Evolutionary conservation across 2,888 invertebrate species (phyloP).

Genomic region (Athetis lepigone): DNA sequence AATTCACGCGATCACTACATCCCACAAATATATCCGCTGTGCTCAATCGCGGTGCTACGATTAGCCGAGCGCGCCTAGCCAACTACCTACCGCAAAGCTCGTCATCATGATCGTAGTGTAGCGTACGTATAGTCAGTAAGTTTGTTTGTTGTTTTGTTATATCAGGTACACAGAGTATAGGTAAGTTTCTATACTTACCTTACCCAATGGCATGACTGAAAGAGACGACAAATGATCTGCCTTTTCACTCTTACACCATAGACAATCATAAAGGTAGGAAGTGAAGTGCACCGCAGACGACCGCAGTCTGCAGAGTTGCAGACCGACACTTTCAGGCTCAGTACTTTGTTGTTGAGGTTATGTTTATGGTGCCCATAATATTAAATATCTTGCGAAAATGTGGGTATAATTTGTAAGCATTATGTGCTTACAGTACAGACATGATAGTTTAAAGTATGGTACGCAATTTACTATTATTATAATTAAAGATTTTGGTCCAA

Average conservation of each 20-base stretch:
- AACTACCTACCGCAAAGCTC: conserved; percentile 61
- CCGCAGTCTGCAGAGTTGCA: too few species aligned
- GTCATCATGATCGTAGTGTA: conserved; percentile 28
- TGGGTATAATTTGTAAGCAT: too few species aligned
- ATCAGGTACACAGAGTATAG: conserved; percentile 23
- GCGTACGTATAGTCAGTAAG: conserved; percentile 3
- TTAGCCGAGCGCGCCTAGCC: conserved; percentile 61
- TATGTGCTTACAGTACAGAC: too few species aligned
- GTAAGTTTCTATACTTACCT: conserved; percentile 4
- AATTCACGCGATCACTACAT: conserved; percentile 70
- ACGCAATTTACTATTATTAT: too few species aligned
- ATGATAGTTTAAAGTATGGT: too few species aligned
- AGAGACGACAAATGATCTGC: conserved; percentile 9
- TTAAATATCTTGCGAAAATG: too few species aligned
- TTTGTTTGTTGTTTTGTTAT: conserved; percentile 55
- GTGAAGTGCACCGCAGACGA: not conserved
- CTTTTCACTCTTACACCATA: conserved; percentile 42
- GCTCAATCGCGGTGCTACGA: conserved; percentile 57
- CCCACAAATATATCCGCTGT: conserved; percentile 78
- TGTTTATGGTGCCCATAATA: too few species aligned
- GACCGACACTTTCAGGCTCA: too few species aligned
- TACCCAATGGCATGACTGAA: conserved; percentile 16
- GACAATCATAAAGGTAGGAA: conserved; percentile 44
- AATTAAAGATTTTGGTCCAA: too few species aligned
- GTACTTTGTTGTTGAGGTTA: conserved; percentile 6